Conservation (phyloP, 1,140 invertebrate species). For the Eubasilissa regina region DNA sequence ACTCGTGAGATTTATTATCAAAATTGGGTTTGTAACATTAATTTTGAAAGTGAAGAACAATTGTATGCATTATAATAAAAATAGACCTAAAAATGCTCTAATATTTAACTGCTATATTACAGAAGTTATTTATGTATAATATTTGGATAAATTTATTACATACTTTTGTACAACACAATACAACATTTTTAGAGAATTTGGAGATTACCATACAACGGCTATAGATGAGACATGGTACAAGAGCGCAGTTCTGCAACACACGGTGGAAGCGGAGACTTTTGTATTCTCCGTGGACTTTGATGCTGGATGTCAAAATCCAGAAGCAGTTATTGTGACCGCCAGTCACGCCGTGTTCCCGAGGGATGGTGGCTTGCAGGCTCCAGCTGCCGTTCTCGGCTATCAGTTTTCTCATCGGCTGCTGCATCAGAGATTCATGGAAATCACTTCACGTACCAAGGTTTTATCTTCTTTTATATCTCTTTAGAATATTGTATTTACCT, state of each 20-base stretch:
- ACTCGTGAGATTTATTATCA: too few species aligned
- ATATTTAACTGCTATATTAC: too few species aligned
- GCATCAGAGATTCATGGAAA: constrained; percentile 78
- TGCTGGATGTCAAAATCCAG: constrained; percentile 72
- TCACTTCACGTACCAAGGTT: constrained; percentile 72
- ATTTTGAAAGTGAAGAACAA: too few species aligned
- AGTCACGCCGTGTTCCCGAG: constrained; percentile 89
- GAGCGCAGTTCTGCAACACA: constrained; percentile 89
- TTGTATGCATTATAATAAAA: too few species aligned
- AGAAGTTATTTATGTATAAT: too few species aligned
- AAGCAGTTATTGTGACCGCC: constrained; percentile 80
- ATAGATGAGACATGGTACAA: constrained; percentile 96
- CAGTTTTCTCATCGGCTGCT: constrained; percentile 82
- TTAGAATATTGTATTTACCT: too few species aligned
- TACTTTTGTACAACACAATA: constrained; percentile 25
- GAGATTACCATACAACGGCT: constrained; percentile 82
- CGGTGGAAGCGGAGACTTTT: constrained; percentile 81
- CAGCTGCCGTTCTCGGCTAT: constrained; percentile 90
- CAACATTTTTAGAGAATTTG: constrained; percentile 77
- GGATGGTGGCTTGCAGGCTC: constrained; percentile 83
- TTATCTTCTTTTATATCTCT: too few species aligned
- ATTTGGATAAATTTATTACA: too few species aligned
- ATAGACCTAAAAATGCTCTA: too few species aligned
- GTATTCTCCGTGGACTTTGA: constrained; percentile 85
- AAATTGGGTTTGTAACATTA: too few species aligned